Base-by-base conservation (phyloP, 2,113 vertebrate genomes). In the Phyllopteryx taeniolatus region DNA sequence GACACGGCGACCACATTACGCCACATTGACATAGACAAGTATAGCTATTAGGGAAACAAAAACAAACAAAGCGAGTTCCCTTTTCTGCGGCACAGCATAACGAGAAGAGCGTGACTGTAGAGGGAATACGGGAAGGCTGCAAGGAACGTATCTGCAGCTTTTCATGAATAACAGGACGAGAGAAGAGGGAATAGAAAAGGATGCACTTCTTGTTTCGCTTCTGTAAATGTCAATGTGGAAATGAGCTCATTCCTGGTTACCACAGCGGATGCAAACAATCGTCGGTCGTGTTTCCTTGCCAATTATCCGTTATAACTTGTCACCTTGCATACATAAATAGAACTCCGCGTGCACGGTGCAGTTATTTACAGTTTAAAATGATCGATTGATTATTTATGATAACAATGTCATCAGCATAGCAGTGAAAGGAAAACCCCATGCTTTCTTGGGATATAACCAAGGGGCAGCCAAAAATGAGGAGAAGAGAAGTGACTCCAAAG, bases 171-270 rank as follows among this genome's bases (percentile, higher is more conserved):
- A 70, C 54, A 72, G 71, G 56, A 62, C 14, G 6, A 15, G 20
- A 56, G 54, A 42, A 68, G 68, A 51, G 67, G 78, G 77, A 70
- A 76, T 63, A 46, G 59, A 70, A 5, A 7, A 77, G 64, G 67
- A 49, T n/a, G 42, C 56, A 79, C 78, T 89, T 83, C 83, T 79
- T 4, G 71, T 90, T 90, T 90, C 89, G 84, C 86, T 89, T 90
- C 89, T 82, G 65, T 60, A 81, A 82, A 87, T 22, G 20, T 13
- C 65, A 64, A 82, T 75, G 69, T 79, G 79, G 72, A 85, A 88
- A 83, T 79, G 49, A 86, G 67, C 44, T 68, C 56, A 77, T 73
- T 66, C 62, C 5, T 81, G 69, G 84, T 80, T 68, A 85, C 83
- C 20, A 80, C 79, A 76, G 82, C 81, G 47, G 81, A 68, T 76